Evolutionary conservation across 2,113 vertebrate genomes (phyloP).

Genomic region (Salminus brasiliensis): DNA sequence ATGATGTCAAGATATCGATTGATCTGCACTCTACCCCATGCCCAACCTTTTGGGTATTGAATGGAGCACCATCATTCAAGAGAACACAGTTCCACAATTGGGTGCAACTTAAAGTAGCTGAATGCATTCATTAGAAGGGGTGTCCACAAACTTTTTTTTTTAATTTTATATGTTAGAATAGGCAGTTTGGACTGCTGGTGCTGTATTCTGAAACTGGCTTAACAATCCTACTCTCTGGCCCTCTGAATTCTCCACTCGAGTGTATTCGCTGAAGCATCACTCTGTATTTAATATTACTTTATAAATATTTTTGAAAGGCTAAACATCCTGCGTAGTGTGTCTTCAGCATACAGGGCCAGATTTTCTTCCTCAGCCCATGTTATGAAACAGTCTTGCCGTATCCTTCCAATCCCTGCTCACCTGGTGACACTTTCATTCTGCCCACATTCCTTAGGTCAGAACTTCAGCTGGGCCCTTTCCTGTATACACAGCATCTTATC

Average conservation of each 20-base stretch:
- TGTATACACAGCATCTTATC: slow-evolving; percentile 23
- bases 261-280: not conserved
- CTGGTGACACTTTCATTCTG: slow-evolving; percentile 1
- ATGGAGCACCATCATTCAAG: too few species aligned
- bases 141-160: too few species aligned
- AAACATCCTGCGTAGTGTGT: not conserved
- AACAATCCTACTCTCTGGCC: not conserved
- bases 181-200: not conserved
- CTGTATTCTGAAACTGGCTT: not conserved
- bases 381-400: not conserved
- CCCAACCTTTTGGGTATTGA: too few species aligned
- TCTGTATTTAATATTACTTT: not conserved
- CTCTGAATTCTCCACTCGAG: not conserved
- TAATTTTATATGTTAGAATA: not conserved
- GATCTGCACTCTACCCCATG: too few species aligned
- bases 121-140: too few species aligned
- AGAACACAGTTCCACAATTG: too few species aligned
- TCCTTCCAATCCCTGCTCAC: not conserved
- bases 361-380: not conserved
- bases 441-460: slow-evolving; percentile 15
- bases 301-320: not conserved
- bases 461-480: slow-evolving; percentile 20
- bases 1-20: too few species aligned
- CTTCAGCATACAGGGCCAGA: not conserved
- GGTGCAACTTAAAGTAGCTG: too few species aligned